Evolutionary conservation across 2,113 vertebrate species (phyloP).

Genomic region (Enhydra lutris): DNA sequence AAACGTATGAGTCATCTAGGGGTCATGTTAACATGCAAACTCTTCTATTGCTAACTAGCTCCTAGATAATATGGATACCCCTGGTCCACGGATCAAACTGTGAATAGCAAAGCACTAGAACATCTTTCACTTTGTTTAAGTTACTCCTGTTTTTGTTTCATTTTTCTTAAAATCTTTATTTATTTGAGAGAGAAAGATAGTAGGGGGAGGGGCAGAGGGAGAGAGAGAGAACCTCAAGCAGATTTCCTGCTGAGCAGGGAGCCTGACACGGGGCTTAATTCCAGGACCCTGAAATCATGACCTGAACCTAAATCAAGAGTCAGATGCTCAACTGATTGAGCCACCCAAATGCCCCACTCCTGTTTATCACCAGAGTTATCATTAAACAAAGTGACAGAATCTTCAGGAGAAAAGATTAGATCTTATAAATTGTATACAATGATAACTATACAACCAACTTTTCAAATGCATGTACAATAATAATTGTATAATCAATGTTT

Average conservation of each 20-base stretch:
- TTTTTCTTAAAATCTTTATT: background rate
- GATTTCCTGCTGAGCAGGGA: background rate
- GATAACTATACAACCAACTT: background rate
- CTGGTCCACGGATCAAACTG: background rate
- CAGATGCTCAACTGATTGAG: background rate
- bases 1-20: background rate
- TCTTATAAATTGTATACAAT: background rate
- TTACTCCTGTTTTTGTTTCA: background rate
- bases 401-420: background rate
- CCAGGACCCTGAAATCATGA: background rate
- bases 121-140: background rate
- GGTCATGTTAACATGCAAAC: background rate
- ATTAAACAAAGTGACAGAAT: background rate
- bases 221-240: background rate
- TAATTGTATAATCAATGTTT: background rate
- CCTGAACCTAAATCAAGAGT: background rate
- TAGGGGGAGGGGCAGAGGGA: background rate
- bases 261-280: too few species aligned
- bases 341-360: background rate
- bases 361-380: background rate
- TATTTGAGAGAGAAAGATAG: background rate
- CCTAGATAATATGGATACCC: background rate
- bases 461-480: background rate
- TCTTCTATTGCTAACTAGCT: background rate
- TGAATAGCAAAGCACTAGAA: background rate